Conservation (phyloP, 2,888 invertebrate species). For the Pseudococcus longispinus region DNA sequence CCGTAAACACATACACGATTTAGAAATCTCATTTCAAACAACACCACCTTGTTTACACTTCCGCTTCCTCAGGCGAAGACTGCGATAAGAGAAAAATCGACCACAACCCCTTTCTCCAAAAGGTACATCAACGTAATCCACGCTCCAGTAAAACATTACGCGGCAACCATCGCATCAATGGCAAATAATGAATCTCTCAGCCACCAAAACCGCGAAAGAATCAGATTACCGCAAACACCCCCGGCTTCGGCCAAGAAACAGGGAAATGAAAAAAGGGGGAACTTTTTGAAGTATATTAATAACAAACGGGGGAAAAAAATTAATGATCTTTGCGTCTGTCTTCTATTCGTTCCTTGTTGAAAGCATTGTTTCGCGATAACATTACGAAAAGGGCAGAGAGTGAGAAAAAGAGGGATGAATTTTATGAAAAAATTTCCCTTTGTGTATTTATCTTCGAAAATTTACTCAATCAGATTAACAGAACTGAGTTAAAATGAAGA, state of each 20-base stretch:
- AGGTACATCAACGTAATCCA: neutral
- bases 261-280: neutral
- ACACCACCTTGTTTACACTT: neutral
- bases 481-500: neutral
- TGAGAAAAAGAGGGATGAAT: too few relatives aligned
- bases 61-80: neutral
- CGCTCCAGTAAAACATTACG: neutral
- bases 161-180: neutral
- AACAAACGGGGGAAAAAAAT: neutral
- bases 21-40: neutral
- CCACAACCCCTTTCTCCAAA: neutral
- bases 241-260: neutral
- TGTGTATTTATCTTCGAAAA: neutral
- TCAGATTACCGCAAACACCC: slow-evolving; percentile 9
- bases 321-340: slow-evolving; percentile 14
- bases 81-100: neutral
- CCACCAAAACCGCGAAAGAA: neutral
- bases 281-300: slow-evolving; percentile 31
- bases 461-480: neutral
- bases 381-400: neutral
- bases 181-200: neutral
- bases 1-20: neutral
- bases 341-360: neutral
- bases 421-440: neutral
- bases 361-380: neutral